Evolutionary conservation across 2,113 vertebrate species (phyloP), one percentile per base, ranked within the genome.

Genomic region (Myotis yumanensis): DNA sequence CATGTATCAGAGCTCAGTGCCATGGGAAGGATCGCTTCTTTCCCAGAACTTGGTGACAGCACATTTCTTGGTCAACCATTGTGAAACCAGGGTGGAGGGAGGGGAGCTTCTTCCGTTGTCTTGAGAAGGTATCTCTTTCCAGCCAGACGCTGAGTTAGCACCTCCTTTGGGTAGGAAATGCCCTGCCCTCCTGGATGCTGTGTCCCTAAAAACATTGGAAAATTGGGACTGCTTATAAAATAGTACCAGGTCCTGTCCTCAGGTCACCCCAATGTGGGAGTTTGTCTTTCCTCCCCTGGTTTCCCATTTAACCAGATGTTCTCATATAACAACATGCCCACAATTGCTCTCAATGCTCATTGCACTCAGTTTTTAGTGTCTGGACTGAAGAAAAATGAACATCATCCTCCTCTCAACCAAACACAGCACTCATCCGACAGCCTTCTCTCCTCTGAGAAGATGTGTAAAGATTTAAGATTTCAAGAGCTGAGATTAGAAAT

Each of bases 31-130:
- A 84, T 72, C 9, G 10, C 52, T 75, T 75, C 48, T 90, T 97
- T 97, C 97, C 96, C 94, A 96, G 92, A 97, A 96, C 66, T 90
- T 92, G 96, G 97, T 95, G 96, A 96, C 85, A 97, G 37, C 94
- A 72, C 94, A 72, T 96, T 95, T 94, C 95, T 96, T 95, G 46
- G 68, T 62, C 54, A 93, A 25, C 62, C 72, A 83, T 97, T 97
- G 95, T 92, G 97, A 92, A 97, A 97, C 48, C 22, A 83, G 96
- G 90, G 95, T 89, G 90, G 90, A 95, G 95, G 90, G 71, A 93
- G 37, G 71, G 66, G 71, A 59, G 22, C 77, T 76, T 23, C 79
- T 97, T 94, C 95, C 52, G 16, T 86, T 93, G 90, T 92, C 88
- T 90, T 73, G n/a, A 84, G 81, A 88, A 93, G 85, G 68, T 64